Evolutionary conservation across 2,888 invertebrate genomes (phyloP).

Genomic region (Drosophila falleni): DNA sequence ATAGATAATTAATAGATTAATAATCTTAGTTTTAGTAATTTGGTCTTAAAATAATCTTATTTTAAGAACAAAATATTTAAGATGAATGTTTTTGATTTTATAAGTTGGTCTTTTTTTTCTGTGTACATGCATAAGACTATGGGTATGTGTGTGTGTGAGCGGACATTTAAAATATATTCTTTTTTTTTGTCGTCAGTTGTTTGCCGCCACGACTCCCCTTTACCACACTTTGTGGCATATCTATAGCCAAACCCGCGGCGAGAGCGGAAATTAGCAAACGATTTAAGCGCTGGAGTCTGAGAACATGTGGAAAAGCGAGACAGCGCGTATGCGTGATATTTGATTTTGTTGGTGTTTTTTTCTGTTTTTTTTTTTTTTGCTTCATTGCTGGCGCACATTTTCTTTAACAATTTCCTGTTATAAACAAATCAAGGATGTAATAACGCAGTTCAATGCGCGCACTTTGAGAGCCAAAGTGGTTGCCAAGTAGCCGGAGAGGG

Average conservation of each 20-base stretch:
- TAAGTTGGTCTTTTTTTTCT: no score
- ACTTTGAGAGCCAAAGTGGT: conserved; percentile 19
- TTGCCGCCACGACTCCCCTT: conserved; percentile 8
- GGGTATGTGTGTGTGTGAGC: conserved; percentile 23
- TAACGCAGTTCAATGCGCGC: conserved; percentile 78
- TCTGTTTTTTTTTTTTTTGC: conserved; percentile 1
- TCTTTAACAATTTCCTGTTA: conserved; percentile 78
- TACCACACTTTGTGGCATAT: conserved; percentile 38
- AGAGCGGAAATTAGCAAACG: conserved; percentile 80
- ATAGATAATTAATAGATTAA: no score
- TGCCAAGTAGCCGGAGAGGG: background rate
- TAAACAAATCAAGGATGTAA: conserved; percentile 82
- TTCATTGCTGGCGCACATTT: conserved; percentile 43
- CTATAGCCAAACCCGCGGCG: conserved; percentile 53
- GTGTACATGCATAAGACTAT: background rate
- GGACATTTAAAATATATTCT: conserved; percentile 60
- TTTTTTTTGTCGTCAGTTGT: conserved; percentile 39
- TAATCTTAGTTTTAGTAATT: no score
- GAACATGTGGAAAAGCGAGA: conserved; percentile 22
- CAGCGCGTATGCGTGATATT: conserved; percentile 67
- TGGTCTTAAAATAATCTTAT: no score
- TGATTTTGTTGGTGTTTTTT: conserved; percentile 53
- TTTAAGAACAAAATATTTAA: no score
- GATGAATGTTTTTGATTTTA: no score
- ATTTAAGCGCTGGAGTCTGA: conserved; percentile 52